Evolutionary conservation across 2,113 vertebrate species (phyloP).

Genomic region (Misgurnus anguillicaudatus): DNA sequence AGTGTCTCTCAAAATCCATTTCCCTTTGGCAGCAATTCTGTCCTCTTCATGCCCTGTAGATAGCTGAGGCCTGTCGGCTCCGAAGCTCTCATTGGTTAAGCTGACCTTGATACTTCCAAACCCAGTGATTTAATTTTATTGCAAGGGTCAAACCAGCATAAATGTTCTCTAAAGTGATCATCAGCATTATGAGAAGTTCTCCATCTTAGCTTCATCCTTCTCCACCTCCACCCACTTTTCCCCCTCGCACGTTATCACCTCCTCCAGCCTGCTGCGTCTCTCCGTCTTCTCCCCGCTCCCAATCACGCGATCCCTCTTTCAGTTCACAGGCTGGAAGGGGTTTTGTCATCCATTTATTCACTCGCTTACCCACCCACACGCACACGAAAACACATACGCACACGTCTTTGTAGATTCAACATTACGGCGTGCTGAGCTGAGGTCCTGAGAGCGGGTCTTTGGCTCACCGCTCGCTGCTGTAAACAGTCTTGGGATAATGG

Average conservation of each 20-base stretch:
- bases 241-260: constrained; percentile 38
- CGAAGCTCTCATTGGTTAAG: constrained; percentile 1
- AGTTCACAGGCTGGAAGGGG: constrained; percentile 36
- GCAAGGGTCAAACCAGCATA: neutral
- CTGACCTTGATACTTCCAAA: neutral
- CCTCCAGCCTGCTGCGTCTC: constrained; percentile 32
- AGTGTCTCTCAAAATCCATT: constrained; percentile 25
- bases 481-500: constrained; percentile 27
- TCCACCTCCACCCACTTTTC: constrained; percentile 27
- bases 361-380: constrained; percentile 38
- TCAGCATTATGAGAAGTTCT: constrained; percentile 11
- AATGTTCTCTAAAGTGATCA: constrained; percentile 6
- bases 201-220: constrained; percentile 14
- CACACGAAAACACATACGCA: constrained; percentile 1
- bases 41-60: constrained; percentile 16
- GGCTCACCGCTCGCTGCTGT: constrained; percentile 29
- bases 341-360: constrained; percentile 43
- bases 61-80: constrained; percentile 6
- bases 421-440: constrained; percentile 22
- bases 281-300: constrained; percentile 39
- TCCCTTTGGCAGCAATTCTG: constrained; percentile 24
- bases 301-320: constrained; percentile 35
- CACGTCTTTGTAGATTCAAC: constrained; percentile 23
- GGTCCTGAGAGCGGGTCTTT: constrained; percentile 30
- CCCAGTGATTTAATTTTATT: neutral